A percentile compares a stretch with the other conserved stretches of the same genome.
These are phyloP conservation scores for Teinopalpus imperialis DNA, from an alignment of 2,888 invertebrate species.

Conservation along the genomic window DNA sequence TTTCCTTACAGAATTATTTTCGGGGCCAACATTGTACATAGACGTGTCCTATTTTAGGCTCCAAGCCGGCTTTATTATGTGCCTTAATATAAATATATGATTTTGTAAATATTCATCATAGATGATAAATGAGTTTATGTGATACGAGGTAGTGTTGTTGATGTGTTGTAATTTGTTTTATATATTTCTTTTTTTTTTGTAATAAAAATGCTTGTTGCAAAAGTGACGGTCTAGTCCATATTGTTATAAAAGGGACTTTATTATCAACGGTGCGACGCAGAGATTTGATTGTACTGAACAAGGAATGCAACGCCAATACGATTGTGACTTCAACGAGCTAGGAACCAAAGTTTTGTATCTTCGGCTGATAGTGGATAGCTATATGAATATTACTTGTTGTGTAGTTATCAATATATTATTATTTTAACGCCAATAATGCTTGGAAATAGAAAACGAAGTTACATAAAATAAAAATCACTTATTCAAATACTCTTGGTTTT, in stretches of 20 bases:
- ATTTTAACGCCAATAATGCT: slow-evolving; percentile 67
- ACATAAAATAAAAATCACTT: slow-evolving; percentile 70
- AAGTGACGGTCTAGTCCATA: slow-evolving; percentile 66
- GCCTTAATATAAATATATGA: slow-evolving; percentile 54
- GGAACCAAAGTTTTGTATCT: slow-evolving; percentile 79
- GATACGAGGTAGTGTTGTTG: slow-evolving; percentile 47
- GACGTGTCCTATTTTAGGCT: slow-evolving; percentile 53
- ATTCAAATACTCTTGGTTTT: slow-evolving; percentile 48
- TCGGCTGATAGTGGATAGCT: slow-evolving; percentile 58
- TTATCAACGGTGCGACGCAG: slow-evolving; percentile 23
- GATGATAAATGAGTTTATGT: slow-evolving; percentile 67
- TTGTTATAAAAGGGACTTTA: slow-evolving; percentile 45
- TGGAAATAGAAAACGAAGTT: slow-evolving; percentile 66
- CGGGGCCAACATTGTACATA: slow-evolving; percentile 68
- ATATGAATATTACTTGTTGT: slow-evolving; percentile 56
- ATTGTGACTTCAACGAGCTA: slow-evolving; percentile 62
- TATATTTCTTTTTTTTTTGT: slow-evolving; percentile 40
- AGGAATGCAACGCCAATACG: slow-evolving; percentile 36
- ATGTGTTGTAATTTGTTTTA: slow-evolving; percentile 48
- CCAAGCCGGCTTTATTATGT: slow-evolving; percentile 63
- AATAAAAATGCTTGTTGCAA: slow-evolving; percentile 46
- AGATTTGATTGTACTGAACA: background rate
- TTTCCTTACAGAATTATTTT: slow-evolving; percentile 46
- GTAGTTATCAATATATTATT: slow-evolving; percentile 55
- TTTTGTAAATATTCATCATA: slow-evolving; percentile 71